A percentile compares a stretch with the other conserved stretches of the same genome.
Evolutionary conservation across 2,888 invertebrate genomes (phyloP).

Genomic region (Eilema caniola): DNA sequence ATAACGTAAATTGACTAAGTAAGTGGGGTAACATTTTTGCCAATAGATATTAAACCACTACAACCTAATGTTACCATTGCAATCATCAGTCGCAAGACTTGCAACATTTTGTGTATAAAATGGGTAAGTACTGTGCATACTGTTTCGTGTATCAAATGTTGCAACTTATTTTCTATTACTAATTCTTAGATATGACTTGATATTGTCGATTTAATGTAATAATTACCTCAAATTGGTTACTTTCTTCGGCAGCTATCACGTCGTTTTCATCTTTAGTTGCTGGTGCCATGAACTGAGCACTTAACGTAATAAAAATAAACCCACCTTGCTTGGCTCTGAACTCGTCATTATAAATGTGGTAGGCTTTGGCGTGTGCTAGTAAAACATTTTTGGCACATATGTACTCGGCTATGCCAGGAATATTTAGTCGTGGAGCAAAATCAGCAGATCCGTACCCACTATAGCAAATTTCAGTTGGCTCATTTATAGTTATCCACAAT

Average conservation of each 20-base stretch:
- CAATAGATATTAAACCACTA: not conserved
- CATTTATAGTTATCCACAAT: constrained; percentile 87
- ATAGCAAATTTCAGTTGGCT: constrained; percentile 73
- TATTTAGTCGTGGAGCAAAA: constrained; percentile 63
- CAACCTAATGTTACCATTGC: not conserved
- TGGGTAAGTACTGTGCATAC: not conserved
- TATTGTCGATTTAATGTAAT: not conserved
- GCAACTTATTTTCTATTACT: not conserved
- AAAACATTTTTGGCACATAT: constrained; percentile 78
- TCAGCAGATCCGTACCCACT: constrained; percentile 73
- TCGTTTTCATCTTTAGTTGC: constrained; percentile 75
- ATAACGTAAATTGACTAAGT: not conserved
- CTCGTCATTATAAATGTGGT: constrained; percentile 80
- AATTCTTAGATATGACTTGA: not conserved
- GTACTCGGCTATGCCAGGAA: constrained; percentile 76
- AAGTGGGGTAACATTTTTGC: not conserved
- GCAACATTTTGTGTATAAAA: not conserved
- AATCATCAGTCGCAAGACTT: not conserved
- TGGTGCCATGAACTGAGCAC: constrained; percentile 72
- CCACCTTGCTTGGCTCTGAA: constrained; percentile 68
- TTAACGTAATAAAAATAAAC: constrained; percentile 49
- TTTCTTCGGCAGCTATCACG: constrained; percentile 74
- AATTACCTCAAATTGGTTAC: constrained; percentile 78
- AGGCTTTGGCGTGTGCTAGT: constrained; percentile 84
- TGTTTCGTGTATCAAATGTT: not conserved